These are phyloP conservation scores for Eristalis pertinax DNA, from an alignment of 2,888 invertebrate genomes.

Conservation along the genomic window DNA sequence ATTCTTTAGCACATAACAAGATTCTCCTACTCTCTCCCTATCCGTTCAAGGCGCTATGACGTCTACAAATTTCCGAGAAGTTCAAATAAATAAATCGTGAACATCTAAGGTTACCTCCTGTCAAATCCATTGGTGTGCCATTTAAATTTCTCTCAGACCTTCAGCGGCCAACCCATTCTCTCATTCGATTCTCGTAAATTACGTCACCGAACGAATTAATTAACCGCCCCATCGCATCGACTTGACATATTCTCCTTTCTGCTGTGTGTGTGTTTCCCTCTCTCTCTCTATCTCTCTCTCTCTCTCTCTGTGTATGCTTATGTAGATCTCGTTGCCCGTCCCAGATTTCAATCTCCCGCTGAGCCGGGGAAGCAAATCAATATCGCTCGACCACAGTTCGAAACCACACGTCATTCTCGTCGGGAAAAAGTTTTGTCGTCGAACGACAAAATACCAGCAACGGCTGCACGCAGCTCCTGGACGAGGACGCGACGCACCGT, in stretches of 20 bases:
- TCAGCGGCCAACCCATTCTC: not conserved
- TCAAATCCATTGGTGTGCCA: not conserved
- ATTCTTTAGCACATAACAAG: not conserved
- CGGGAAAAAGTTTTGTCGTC: not conserved
- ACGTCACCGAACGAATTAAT: conserved; percentile 59
- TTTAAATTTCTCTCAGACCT: not conserved
- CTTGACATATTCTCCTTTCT: conserved; percentile 36
- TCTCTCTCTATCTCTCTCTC: not conserved
- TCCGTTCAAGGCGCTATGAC: not conserved
- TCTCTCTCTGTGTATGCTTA: not conserved
- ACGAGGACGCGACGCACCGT: not conserved
- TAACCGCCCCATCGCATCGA: conserved; percentile 36
- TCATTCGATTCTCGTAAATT: conserved; percentile 23
- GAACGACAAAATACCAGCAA: conserved; percentile 31
- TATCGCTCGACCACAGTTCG: conserved; percentile 39
- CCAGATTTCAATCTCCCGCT: conserved; percentile 36
- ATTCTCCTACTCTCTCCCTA: not conserved
- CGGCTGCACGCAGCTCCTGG: not conserved
- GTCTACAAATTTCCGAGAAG: not conserved
- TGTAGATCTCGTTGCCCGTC: conserved; percentile 36
- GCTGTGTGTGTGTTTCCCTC: not conserved
- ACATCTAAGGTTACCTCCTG: conserved; percentile 11
- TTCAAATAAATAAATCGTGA: conserved; percentile 6
- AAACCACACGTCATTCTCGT: conserved; percentile 55
- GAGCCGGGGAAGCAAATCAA: conserved; percentile 36